A percentile compares a stretch with the other conserved stretches of the same genome.
Conservation (phyloP, 2,888 invertebrate genomes). For the Trachelus stipa region DNA sequence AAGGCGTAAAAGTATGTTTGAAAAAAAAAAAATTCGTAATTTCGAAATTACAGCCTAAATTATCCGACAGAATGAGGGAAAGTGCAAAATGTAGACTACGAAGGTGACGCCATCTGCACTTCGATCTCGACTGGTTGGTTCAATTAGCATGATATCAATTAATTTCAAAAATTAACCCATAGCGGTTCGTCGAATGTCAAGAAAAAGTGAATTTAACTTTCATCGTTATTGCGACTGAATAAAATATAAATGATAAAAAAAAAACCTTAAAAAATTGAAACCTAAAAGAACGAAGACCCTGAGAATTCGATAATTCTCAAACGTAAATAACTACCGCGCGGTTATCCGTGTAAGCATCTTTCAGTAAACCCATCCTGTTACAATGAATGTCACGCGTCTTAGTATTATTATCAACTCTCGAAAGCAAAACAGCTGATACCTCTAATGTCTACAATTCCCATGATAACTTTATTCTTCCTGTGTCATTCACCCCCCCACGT, state of each 20-base stretch:
- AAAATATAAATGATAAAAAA: background rate
- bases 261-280: background rate
- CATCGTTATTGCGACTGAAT: background rate
- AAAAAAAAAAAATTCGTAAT: background rate
- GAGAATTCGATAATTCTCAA: background rate
- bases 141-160: too few species aligned
- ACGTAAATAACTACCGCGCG: background rate
- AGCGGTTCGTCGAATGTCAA: background rate
- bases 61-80: background rate
- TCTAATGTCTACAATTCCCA: background rate
- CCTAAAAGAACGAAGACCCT: background rate
- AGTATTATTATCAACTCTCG: background rate
- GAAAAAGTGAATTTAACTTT: background rate
- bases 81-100: background rate
- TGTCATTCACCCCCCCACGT: background rate
- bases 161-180: background rate
- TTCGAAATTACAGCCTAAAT: background rate
- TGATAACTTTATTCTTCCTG: background rate
- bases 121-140: too few species aligned
- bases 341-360: background rate
- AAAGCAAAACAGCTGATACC: background rate
- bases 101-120: too few species aligned
- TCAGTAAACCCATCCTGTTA: background rate
- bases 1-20: too few species aligned
- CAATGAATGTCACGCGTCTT: background rate